Evolutionary conservation across 2,113 vertebrate species (phyloP), one percentile per base, ranked within the genome.

Genomic region (Sporophila hypoxantha): DNA sequence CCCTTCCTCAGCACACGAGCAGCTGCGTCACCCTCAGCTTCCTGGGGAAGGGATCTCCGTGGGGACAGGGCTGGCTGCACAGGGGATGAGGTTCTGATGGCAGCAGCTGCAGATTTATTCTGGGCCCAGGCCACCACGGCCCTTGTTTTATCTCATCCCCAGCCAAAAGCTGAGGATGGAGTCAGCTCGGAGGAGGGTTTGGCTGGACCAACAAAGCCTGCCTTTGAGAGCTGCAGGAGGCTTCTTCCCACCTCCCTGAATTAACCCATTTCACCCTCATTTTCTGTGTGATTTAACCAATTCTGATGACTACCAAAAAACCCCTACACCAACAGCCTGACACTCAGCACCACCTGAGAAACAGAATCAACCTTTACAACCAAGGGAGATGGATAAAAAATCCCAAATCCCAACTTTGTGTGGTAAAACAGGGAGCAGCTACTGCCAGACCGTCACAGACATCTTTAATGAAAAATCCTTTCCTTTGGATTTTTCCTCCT

Each of bases 41-140:
- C 88, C 89, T 37, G 64, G 47, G 87, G 17, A n/a, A 62, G 56
- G 60, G 39, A 67, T 53, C 5, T 18, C 70, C 8, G 6, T 6
- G 76, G 91, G 82, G 82, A 61, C 55, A 21, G 92, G 12, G 80
- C 64, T 80, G 11, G 8, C 5, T 4, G 50, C 55, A 34, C 1
- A 29, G 69, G 23, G 93, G 67, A 2, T 36, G 90, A 56, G 2
- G 5, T 32, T 74, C 68, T 2, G 61, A 39, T 6, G 66, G 85
- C 39, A 61, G 91, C 88, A 95, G 95, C 92, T 93, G 76, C 87
- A 15, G 56, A 91, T 77, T 78, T 90, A 82, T 87, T 85, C 88
- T 84, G 91, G 87, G 88, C 56, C 46, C 73, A 84, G 76, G 89
- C 80, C 83, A 95, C 82, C 8, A 2, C 1, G 5, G 87, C 75